A percentile compares a stretch with the other conserved stretches of the same genome.
phyloP scores from a whole-genome alignment of 2,113 vertebrate species.

The Erythrocercus mccallii region DNA sequence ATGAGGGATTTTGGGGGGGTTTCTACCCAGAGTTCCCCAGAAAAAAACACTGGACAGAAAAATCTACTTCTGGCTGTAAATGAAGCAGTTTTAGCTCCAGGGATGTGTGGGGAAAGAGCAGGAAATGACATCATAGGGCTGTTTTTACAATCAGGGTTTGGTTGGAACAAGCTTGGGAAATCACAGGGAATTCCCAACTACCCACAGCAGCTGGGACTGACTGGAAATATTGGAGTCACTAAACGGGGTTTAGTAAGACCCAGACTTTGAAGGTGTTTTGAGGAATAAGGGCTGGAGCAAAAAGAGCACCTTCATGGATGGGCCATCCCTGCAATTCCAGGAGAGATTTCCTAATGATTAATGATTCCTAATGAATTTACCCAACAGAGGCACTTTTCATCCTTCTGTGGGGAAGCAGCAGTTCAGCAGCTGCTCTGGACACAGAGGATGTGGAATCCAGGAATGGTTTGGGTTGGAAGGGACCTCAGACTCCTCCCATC shows the following conservation, averaged over 20 bases:
- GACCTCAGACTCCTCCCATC: background rate
- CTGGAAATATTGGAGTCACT: background rate
- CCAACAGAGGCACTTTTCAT: background rate
- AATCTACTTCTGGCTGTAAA: background rate
- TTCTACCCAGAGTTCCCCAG: background rate
- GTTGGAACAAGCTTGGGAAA: background rate
- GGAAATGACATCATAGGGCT: background rate
- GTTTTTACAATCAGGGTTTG: background rate
- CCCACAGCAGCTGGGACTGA: background rate
- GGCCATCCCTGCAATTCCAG: background rate
- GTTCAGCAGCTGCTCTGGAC: background rate
- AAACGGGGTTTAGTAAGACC: background rate
- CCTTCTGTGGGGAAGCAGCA: background rate
- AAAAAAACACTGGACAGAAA: background rate
- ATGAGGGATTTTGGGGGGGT: background rate
- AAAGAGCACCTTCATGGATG: background rate
- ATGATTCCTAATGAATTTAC: background rate
- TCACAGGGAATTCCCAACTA: background rate
- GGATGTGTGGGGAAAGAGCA: background rate
- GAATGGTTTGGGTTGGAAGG: background rate
- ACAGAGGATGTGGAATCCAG: background rate
- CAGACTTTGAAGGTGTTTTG: background rate
- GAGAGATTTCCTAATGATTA: background rate
- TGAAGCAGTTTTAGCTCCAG: background rate
- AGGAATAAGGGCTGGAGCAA: background rate